Conservation (phyloP, 2,888 invertebrate species). For the Mythimna vitellina region DNA sequence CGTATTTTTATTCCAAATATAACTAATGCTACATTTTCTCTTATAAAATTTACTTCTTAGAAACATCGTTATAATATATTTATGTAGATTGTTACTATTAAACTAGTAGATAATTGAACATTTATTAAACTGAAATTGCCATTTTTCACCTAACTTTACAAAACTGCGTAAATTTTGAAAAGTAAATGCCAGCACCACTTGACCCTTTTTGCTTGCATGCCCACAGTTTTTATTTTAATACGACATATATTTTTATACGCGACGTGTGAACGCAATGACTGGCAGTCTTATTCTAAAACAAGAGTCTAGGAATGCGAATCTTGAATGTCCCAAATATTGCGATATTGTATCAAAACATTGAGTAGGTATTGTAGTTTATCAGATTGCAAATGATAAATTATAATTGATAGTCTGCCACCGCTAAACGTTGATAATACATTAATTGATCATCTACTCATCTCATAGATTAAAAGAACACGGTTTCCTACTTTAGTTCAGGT, state of each 20-base stretch:
- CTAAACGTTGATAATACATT: conserved; percentile 49
- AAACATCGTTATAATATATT: too few species aligned
- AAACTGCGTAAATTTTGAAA: too few species aligned
- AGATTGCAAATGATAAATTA: conserved; percentile 51
- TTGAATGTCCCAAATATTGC: conserved; percentile 11
- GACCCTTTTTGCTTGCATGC: too few species aligned
- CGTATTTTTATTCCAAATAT: too few species aligned
- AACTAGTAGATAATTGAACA: too few species aligned
- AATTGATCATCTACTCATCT: conserved; percentile 60
- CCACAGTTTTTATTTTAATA: background rate
- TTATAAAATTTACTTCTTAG: too few species aligned
- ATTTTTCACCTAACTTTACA: too few species aligned
- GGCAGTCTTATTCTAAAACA: background rate
- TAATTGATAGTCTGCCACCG: conserved; percentile 57
- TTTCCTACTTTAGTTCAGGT: conserved; percentile 58
- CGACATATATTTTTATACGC: background rate
- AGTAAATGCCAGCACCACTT: too few species aligned
- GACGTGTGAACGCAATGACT: background rate
- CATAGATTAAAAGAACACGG: conserved; percentile 61
- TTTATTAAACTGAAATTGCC: too few species aligned
- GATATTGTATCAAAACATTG: conserved; percentile 41
- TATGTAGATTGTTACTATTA: too few species aligned
- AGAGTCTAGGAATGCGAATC: conserved; percentile 25
- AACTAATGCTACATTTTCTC: too few species aligned
- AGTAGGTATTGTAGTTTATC: conserved; percentile 46